Evolutionary conservation across 2,797 vertebrate genomes (phyloP), one percentile per base, ranked within the genome.

Genomic region (Jordanella pulchra): DNA sequence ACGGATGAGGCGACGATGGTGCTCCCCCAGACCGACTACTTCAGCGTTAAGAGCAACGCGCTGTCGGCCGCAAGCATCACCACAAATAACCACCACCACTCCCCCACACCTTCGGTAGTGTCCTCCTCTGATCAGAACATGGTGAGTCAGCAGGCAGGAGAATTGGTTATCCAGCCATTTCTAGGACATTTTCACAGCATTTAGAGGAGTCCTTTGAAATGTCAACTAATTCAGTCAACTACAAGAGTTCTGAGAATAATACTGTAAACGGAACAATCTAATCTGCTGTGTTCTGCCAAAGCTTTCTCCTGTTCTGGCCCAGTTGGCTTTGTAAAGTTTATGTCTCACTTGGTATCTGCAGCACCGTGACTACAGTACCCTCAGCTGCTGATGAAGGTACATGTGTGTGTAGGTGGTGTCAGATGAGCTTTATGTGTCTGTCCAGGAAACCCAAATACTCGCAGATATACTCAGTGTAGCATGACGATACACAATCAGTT

Each of bases 1-100:
- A 96, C 95, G 0, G 93, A 94, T 25, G 92, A 93, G 75, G 92
- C 89, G 1, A 92, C 88, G 0, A 95, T 98, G 82, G 91, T 95
- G 70, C 95, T 99, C 48, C 98, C 98, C 0, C 95, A 96, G 0
- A 94, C 96, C 0, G 97, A 99, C 87, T 99, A 99, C 82, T 56
- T 89, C 21, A 87, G 95, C 65, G 7, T 76, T 54, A 91, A 85
- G 78, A 79, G 39, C 84, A 77, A 54, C 74, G 5, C 21, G 63
- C 39, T 73, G 1, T 39, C 76, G 67, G 30, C 50, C 54, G 69
- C 75, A 71, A 56, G 15, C 23, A 47, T 75, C 79, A 53, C 71
- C 60, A 77, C 69, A 63, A 86, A 84, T 35, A 82, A 84, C 75
- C 56, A 83, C 77, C 84, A 85, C 48, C 90, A 89, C 74, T 87